Percentiles rank a stretch among this genome's conserved stretches.
These are phyloP conservation scores for Gnathonemus echidnorhynchus DNA, from an alignment of 2,113 vertebrate genomes.

Conservation along the genomic window DNA sequence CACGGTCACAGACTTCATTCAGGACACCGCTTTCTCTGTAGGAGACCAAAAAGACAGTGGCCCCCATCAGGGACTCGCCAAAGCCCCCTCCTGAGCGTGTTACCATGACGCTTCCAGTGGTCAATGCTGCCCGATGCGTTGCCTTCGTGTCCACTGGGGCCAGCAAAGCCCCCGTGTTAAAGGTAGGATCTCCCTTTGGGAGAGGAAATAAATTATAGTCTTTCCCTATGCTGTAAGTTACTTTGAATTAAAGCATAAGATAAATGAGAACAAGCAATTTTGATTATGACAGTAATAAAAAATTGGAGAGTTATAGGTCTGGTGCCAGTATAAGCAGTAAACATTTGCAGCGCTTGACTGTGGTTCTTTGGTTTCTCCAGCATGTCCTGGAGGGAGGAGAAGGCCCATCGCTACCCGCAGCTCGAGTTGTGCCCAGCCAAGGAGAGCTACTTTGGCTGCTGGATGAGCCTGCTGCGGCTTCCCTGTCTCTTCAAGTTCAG, in stretches of 20 bases:
- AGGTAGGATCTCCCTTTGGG: conserved; percentile 53
- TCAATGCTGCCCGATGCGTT: conserved; percentile 76
- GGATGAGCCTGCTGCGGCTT: conserved; percentile 73
- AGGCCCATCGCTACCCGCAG: conserved; percentile 63
- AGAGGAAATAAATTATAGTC: background rate
- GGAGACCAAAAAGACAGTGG: conserved; percentile 76
- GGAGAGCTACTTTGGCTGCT: conserved; percentile 83
- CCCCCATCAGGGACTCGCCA: conserved; percentile 78
- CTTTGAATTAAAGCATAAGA: background rate
- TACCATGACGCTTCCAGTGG: conserved; percentile 76
- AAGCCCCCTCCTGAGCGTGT: conserved; percentile 78
- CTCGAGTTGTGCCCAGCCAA: conserved; percentile 61
- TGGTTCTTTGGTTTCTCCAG: conserved; percentile 39
- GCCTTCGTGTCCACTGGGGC: conserved; percentile 81
- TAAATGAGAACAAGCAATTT: background rate
- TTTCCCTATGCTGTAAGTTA: background rate
- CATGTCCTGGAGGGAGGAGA: conserved; percentile 74
- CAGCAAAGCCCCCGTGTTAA: conserved; percentile 76
- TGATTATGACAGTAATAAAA: background rate
- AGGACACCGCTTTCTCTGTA: conserved; percentile 31
- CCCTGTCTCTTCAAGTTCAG: conserved; percentile 68
- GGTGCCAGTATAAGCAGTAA: too few species aligned
- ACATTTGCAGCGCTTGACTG: background rate
- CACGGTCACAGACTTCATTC: background rate
- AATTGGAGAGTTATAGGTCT: background rate